Base-by-base conservation (phyloP, 2,797 vertebrate genomes). In the Lepilemur ruficaudatus region DNA sequence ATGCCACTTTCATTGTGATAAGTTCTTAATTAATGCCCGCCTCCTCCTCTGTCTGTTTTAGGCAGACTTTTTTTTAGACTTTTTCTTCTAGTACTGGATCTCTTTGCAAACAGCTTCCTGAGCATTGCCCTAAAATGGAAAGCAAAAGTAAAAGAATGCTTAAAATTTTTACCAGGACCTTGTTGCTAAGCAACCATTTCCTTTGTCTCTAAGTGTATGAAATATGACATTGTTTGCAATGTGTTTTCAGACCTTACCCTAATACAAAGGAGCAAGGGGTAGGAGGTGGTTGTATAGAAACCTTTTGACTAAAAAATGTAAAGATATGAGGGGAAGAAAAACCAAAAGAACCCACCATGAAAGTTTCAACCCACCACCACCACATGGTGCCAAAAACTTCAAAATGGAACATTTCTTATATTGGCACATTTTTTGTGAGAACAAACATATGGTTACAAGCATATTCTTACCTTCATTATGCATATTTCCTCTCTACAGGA, bases 101-200 rank as follows among this genome's bases (percentile, higher is more conserved):
- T 90, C 70, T 94, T 86, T 92, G 32, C 83, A 95, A 94, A 94
- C 18, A 94, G 67, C 41, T 97, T 96, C 83, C 83, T 88, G 89
- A 97, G n/a, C 35, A 90, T 57, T 96, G 67, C 46, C 87, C 63
- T 82, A 95, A 94, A 96, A 81, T 75, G 63, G 87, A 95, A 96
- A 95, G 67, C 35, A 94, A 95, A 94, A 97, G 70, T 75, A 94
- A 97, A 89, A 91, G 70, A 95, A 88, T 80, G 81, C 59, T 96
- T 28, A 81, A 59, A 73, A 28, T 50, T 93, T 92, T 92, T 57
- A 85, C 50, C 81, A 23, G 38, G 72, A 63, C 32, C 75, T 95
- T 92, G 97, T 97, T 98, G 97, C 98, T 98, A 98, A 96, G 98
- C 94, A 98, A 98, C 98, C 25, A 78, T 80, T 87, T 96, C 83